Evolutionary conservation across 2,888 invertebrate species (phyloP), one percentile per base, ranked within the genome.

Genomic region (Andrena haemorrhoa): DNA sequence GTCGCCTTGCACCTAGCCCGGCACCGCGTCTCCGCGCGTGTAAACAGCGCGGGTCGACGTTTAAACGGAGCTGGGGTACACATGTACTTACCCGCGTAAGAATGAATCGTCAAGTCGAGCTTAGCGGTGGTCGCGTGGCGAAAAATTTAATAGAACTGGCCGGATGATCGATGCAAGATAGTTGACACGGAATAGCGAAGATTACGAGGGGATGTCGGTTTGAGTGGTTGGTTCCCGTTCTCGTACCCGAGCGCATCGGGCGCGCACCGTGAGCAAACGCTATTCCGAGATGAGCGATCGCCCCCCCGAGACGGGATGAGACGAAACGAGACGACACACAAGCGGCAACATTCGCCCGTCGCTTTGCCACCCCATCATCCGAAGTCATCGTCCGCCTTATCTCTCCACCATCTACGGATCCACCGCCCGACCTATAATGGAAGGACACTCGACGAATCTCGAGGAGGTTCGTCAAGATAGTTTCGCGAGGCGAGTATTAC

Each of bases 81-180:
- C 1, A 5, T 41, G 41, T 41, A 5, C 4, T 16, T 16, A 41
- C n/a, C n/a, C n/a, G n/a, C 41, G 1, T 12, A 41, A 41, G 41
- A 29, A 29, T 0, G 29, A 75, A 78, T 83, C 79, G 83, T 78
- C 79, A 53, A 41, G 70, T 58, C 16, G 12, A 2, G 12, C 0
- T 26, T 23, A 64, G 61, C 31, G 63, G 47, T 70, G 73, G 60
- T 53, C 66, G 66, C 41, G 64, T 58, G 64, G 63, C 87, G 90
- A 90, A 90, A 89, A 90, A 90, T 91, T 91, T 90, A 91, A 91
- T 92, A 90, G 88, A 90, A 89, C 83, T 87, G 84, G 76, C 74
- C 76, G 89, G 87, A 92, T 92, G 92, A 92, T 92, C 90, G 92
- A 92, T 92, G 92, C 89, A 89, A 91, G 91, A 92, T 92, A 90